These are phyloP conservation scores for Hetaerina americana DNA, from an alignment of 1,140 invertebrate species.

Conservation along the genomic window DNA sequence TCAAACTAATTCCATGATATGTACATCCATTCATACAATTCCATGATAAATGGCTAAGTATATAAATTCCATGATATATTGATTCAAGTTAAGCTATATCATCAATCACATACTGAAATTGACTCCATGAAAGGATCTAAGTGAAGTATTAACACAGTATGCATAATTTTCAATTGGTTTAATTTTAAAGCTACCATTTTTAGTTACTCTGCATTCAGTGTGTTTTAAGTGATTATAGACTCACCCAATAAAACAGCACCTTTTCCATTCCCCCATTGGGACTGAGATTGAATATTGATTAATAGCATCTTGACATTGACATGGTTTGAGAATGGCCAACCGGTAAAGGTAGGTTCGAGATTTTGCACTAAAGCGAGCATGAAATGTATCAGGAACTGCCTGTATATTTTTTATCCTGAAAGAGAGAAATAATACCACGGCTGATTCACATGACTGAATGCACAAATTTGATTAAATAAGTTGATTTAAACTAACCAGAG, in stretches of 20 bases:
- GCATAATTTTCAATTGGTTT: no score
- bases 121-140: no score
- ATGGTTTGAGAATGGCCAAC: constrained; percentile 30
- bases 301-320: not conserved
- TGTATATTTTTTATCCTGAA: constrained; percentile 39
- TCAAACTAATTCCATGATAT: no score
- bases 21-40: no score
- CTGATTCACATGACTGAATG: not conserved
- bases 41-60: no score
- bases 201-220: no score
- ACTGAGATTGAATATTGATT: constrained; percentile 13
- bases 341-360: constrained; percentile 55
- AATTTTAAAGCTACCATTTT: no score
- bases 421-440: constrained; percentile 15
- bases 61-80: no score
- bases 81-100: no score
- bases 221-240: constrained; percentile 10
- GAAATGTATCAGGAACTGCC: constrained; percentile 42
- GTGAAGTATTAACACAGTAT: no score
- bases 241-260: constrained; percentile 35
- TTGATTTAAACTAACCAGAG: constrained; percentile 22
- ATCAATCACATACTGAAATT: no score
- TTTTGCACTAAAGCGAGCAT: constrained; percentile 39
- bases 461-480: not conserved
- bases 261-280: constrained; percentile 39